Evolutionary conservation across 1,140 invertebrate species (phyloP).

Genomic region (Kradibia gibbosae): DNA sequence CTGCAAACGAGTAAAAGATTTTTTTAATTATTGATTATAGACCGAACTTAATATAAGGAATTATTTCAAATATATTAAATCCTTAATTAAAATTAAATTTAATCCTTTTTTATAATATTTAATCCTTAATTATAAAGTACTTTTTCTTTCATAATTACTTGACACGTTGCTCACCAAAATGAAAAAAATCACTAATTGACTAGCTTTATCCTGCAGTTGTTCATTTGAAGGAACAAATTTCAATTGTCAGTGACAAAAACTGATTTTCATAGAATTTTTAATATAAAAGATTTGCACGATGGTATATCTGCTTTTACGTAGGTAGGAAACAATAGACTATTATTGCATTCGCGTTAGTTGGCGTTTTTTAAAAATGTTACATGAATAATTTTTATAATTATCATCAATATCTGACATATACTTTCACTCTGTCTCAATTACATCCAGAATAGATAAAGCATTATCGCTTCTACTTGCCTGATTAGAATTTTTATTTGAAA

Average conservation of each 20-base stretch:
- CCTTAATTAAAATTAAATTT: too few relatives aligned
- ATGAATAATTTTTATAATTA: neutral
- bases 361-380: neutral
- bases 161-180: too few relatives aligned
- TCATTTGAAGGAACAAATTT: too few relatives aligned
- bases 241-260: too few relatives aligned
- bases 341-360: neutral
- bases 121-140: too few relatives aligned
- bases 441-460: neutral
- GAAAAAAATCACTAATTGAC: too few relatives aligned
- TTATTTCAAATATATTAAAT: too few relatives aligned
- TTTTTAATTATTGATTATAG: slow-evolving; percentile 7
- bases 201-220: too few relatives aligned
- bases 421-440: neutral
- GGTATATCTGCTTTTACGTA: neutral
- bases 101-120: too few relatives aligned
- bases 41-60: neutral
- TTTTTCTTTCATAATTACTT: too few relatives aligned
- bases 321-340: neutral
- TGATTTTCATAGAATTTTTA: too few relatives aligned
- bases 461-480: neutral
- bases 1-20: neutral
- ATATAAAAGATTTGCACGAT: neutral
- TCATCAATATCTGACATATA: neutral
- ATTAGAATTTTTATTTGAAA: slow-evolving; percentile 2